Percentiles rank a stretch among this genome's conserved stretches.
These are phyloP conservation scores for Caenorhabditis sp. DNA, from an alignment of 2,888 invertebrate genomes.

Conservation along the genomic window DNA sequence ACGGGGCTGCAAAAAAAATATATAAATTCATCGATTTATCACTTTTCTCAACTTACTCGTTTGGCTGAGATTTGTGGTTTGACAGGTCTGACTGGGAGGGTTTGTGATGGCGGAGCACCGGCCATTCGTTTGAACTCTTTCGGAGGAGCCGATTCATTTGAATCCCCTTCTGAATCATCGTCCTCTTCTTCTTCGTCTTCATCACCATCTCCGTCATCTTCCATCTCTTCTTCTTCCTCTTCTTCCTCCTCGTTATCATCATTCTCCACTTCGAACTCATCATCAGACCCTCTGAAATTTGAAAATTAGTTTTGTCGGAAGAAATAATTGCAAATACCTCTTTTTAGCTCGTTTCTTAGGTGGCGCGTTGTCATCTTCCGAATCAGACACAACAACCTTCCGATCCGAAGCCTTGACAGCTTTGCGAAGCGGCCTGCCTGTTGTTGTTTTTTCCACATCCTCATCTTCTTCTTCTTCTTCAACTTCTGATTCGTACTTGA, in stretches of 20 bases:
- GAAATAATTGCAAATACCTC: not conserved
- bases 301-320: too few relatives aligned
- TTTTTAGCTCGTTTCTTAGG: constrained; percentile 8
- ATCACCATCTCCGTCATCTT: constrained; percentile 41
- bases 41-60: too few relatives aligned
- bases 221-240: constrained; percentile 19
- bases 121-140: not conserved
- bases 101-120: constrained; percentile 4
- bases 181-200: constrained; percentile 25
- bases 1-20: not conserved
- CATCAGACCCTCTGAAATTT: not conserved
- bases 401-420: constrained; percentile 3
- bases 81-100: not conserved
- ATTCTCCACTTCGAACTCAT: constrained; percentile 4
- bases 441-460: not conserved
- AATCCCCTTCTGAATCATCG: constrained; percentile 1
- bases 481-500: not conserved
- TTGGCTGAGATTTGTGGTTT: not conserved
- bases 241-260: constrained; percentile 1
- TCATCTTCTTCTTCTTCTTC: not conserved
- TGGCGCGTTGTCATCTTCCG: constrained; percentile 15
- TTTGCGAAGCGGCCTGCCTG: constrained; percentile 7
- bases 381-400: constrained; percentile 2
- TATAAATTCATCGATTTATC: too few relatives aligned
- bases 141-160: not conserved